A percentile compares a stretch with the other conserved stretches of the same genome.
These are phyloP conservation scores for Cyanoramphus novaezelandiae DNA, from an alignment of 2,113 vertebrate genomes.

Conservation along the genomic window DNA sequence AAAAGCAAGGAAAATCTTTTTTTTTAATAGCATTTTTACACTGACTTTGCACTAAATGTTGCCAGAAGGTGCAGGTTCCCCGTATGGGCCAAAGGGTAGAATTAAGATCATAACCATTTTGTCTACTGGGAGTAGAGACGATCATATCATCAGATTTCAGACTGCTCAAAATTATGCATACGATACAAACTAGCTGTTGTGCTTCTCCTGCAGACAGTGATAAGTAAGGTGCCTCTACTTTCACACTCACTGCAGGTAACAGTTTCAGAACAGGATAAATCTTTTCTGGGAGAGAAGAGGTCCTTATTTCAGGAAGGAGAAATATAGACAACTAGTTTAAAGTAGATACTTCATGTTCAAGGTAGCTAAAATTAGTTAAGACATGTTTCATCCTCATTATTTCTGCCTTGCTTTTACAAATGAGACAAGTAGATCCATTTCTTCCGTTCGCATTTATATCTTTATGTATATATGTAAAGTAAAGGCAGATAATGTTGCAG, in stretches of 20 bases:
- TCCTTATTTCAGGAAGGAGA: not conserved
- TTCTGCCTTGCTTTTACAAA: not conserved
- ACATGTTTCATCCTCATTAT: not conserved
- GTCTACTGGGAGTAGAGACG: not conserved
- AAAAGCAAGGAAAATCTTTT: not conserved
- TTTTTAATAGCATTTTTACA: not conserved
- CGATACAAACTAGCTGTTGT: not conserved
- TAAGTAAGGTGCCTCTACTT: not conserved
- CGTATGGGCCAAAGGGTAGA: not conserved
- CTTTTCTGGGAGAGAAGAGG: not conserved
- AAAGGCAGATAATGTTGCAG: not conserved
- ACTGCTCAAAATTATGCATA: not conserved
- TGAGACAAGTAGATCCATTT: not conserved
- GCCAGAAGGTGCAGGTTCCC: not conserved
- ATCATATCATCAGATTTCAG: not conserved
- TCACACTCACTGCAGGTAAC: not conserved
- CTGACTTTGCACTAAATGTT: not conserved
- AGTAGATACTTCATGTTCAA: not conserved
- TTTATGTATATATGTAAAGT: not conserved
- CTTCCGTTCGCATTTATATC: not conserved
- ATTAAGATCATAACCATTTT: not conserved
- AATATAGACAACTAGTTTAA: not conserved
- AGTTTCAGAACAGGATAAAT: not conserved
- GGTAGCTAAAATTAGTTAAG: not conserved
- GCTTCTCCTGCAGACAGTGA: not conserved